These are phyloP conservation scores for Apocrypta bakeri DNA, from an alignment of 1,140 invertebrate species.

Conservation along the genomic window DNA sequence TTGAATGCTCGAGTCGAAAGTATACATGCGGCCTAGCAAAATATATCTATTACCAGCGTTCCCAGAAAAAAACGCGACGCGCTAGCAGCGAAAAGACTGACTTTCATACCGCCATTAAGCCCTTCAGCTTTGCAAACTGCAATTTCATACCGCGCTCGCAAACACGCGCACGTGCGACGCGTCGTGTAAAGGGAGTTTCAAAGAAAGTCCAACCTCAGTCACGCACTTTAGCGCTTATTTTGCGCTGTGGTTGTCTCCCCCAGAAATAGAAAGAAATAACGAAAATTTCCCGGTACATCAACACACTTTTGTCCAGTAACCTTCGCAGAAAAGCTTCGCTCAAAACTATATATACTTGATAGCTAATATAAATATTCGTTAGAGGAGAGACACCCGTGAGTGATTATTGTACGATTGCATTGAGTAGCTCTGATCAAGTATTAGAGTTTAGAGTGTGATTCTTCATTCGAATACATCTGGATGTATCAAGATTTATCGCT, in stretches of 20 bases:
- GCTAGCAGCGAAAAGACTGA: neutral
- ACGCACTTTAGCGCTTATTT: constrained; percentile 31
- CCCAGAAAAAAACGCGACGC: neutral
- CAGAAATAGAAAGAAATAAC: neutral
- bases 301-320: neutral
- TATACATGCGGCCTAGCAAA: neutral
- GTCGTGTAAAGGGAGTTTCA: neutral
- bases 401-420: too few species aligned
- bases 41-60: neutral
- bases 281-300: neutral
- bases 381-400: too few species aligned
- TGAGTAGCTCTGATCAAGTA: too few species aligned
- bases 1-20: neutral
- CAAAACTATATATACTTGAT: neutral
- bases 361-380: too few species aligned
- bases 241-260: neutral
- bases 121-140: constrained; percentile 34
- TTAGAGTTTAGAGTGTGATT: too few species aligned
- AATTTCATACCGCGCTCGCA: constrained; percentile 19
- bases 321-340: neutral
- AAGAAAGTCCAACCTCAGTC: constrained; percentile 24
- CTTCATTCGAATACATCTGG: too few species aligned
- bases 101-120: too few species aligned
- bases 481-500: too few species aligned
- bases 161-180: neutral